phyloP scores from a whole-genome alignment of 2,113 vertebrate species.

The Cinclus mexicanus region DNA sequence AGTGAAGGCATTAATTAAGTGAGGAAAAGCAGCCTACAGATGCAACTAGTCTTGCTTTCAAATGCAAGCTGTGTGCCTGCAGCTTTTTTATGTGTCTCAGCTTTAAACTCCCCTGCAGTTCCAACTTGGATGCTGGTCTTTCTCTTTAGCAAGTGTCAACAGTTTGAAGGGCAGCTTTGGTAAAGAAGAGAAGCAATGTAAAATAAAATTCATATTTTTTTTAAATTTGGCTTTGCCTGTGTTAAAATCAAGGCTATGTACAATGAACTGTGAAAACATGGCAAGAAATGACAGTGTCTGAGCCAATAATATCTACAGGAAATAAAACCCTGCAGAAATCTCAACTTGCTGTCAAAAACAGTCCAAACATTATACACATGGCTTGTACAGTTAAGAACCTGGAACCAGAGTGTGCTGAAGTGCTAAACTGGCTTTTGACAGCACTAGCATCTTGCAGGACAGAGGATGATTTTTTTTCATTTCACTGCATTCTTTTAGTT shows the following conservation, averaged over 20 bases:
- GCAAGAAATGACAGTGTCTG: neutral
- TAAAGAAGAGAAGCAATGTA: neutral
- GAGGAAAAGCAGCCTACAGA: neutral
- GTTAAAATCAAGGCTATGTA: neutral
- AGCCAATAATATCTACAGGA: neutral
- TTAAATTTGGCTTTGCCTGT: neutral
- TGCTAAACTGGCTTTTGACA: conserved; percentile 33
- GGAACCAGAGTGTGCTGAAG: conserved; percentile 15
- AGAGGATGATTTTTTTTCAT: neutral
- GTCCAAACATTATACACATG: neutral
- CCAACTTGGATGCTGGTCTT: neutral
- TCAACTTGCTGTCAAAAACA: conserved; percentile 12
- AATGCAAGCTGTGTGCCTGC: neutral
- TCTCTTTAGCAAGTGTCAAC: neutral
- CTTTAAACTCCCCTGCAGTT: neutral
- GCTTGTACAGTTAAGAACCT: neutral
- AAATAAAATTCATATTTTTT: neutral
- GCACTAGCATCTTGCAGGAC: neutral
- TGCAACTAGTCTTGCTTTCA: neutral
- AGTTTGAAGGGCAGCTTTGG: neutral
- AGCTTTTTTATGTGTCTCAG: neutral
- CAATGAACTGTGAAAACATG: neutral
- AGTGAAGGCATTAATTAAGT: neutral
- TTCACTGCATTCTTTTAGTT: neutral
- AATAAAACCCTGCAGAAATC: conserved; percentile 11